A percentile compares a stretch with the other conserved stretches of the same genome.
Conservation (phyloP, 2,113 vertebrate genomes). For the Ammospiza caudacuta region DNA sequence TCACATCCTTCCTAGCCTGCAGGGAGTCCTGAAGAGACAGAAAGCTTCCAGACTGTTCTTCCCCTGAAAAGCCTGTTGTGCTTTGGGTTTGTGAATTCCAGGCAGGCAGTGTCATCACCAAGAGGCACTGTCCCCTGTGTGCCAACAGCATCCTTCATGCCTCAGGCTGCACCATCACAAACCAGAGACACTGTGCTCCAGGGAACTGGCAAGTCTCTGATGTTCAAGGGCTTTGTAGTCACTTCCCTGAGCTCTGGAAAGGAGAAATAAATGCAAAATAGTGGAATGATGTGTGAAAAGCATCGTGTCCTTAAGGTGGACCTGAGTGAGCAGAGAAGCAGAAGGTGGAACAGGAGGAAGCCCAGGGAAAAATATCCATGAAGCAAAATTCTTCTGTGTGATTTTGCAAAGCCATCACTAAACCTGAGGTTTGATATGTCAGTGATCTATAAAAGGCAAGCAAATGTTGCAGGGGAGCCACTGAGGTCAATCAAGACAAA, state of each 20-base stretch:
- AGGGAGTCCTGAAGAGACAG: not conserved
- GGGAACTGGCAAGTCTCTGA: not conserved
- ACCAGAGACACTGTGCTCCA: not conserved
- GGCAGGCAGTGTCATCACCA: not conserved
- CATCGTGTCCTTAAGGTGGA: not conserved
- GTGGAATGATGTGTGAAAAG: not conserved
- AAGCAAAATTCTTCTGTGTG: not conserved
- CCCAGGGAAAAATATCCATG: not conserved
- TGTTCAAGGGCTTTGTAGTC: not conserved
- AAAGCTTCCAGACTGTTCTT: not conserved
- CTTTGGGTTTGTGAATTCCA: not conserved
- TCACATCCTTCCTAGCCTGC: not conserved
- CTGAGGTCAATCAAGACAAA: not conserved
- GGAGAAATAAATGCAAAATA: not conserved
- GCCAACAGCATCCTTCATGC: not conserved
- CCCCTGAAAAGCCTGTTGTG: not conserved
- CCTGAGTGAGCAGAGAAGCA: not conserved
- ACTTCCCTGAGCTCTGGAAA: not conserved
- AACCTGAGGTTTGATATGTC: not conserved
- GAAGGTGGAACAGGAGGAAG: not conserved
- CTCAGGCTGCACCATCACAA: not conserved
- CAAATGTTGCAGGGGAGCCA: not conserved
- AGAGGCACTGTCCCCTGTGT: not conserved
- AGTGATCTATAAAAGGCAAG: not conserved
- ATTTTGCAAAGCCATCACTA: constrained; percentile 32